Conservation (phyloP, 2,797 vertebrate species). For the Bovichtus diacanthus region DNA sequence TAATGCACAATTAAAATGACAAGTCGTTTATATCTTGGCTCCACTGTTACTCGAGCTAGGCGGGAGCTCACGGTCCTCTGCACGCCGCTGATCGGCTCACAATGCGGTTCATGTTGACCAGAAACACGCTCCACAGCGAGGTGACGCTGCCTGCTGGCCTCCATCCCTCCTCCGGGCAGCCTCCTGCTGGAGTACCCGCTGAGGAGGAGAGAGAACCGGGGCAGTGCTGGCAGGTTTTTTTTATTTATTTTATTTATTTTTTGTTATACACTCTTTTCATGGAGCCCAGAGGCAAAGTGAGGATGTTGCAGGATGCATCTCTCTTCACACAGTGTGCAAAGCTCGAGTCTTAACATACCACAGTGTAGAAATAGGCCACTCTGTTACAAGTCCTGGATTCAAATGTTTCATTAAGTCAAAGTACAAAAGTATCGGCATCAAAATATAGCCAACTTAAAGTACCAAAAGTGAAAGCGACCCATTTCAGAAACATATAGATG, state of each 20-base stretch:
- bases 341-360: too few relatives aligned
- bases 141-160: constrained; percentile 40
- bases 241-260: neutral
- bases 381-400: too few relatives aligned
- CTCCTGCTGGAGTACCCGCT: constrained; percentile 34
- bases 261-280: too few relatives aligned
- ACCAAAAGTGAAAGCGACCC: too few relatives aligned
- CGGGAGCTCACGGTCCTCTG: neutral
- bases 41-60: neutral
- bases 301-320: neutral
- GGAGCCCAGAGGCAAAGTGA: neutral
- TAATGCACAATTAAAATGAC: neutral
- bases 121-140: constrained; percentile 32
- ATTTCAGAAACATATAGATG: too few relatives aligned
- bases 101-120: constrained; percentile 43
- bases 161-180: constrained; percentile 35
- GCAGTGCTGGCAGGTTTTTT: neutral
- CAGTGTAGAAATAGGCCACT: too few relatives aligned
- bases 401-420: too few relatives aligned
- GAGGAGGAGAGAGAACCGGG: constrained; percentile 2
- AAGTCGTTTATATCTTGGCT: neutral
- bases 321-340: neutral
- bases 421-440: too few relatives aligned
- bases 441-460: too few relatives aligned
- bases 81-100: constrained; percentile 50